A percentile compares a stretch with the other conserved stretches of the same genome.
Evolutionary conservation across 2,113 vertebrate genomes (phyloP).

Genomic region (Oxyruncus cristatus): DNA sequence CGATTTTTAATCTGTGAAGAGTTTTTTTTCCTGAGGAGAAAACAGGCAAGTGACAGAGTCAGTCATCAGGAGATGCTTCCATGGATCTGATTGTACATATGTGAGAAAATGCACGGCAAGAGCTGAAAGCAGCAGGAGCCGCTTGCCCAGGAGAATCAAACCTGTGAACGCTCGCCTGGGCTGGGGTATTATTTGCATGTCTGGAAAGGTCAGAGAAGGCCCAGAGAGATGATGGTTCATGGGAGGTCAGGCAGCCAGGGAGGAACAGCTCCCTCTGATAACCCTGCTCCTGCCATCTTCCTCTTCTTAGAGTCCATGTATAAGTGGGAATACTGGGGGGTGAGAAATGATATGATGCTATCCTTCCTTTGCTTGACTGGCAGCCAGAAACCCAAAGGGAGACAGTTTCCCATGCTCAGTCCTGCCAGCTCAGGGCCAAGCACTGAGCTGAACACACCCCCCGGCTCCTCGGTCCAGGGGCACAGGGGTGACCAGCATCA

Average conservation of each 20-base stretch:
- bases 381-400: not conserved
- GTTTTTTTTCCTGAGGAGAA: not conserved
- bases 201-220: not conserved
- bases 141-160: not conserved
- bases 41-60: not conserved
- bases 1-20: conserved; percentile 22
- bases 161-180: not conserved
- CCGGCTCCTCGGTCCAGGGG: fast-evolving
- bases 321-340: fast-evolving
- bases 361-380: not conserved
- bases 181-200: fast-evolving
- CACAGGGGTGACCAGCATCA: fast-evolving
- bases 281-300: not conserved
- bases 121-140: not conserved
- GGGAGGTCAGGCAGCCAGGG: not conserved
- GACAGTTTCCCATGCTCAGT: not conserved
- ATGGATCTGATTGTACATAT: not conserved
- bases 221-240: not conserved
- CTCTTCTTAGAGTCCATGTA: fast-evolving
- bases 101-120: not conserved
- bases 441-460: not conserved
- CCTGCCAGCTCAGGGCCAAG: fast-evolving
- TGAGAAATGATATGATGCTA: not conserved
- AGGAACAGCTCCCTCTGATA: not conserved
- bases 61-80: not conserved